Evolutionary conservation across 2,113 vertebrate genomes (phyloP).

Genomic region (Chaetops frenatus): DNA sequence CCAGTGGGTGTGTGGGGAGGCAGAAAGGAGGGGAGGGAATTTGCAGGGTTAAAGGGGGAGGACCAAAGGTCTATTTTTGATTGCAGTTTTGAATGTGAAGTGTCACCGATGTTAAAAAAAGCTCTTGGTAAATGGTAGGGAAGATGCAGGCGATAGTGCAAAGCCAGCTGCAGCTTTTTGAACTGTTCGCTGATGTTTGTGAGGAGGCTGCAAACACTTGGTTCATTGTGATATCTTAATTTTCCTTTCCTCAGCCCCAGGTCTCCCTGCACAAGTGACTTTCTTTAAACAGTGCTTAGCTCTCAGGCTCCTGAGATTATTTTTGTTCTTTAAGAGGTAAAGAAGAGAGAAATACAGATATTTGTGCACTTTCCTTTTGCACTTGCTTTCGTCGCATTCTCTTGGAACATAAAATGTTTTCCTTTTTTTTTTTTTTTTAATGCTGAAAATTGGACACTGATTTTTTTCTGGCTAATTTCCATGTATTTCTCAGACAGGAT

Average conservation of each 20-base stretch:
- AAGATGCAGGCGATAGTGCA: not conserved
- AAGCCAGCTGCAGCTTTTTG: conserved; percentile 53
- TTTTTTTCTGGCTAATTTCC: conserved; percentile 22
- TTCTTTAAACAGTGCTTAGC: not conserved
- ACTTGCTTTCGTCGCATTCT: fast-evolving
- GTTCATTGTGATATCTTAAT: not conserved
- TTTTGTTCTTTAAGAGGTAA: not conserved
- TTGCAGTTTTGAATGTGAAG: conserved; percentile 43
- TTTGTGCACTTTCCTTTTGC: not conserved
- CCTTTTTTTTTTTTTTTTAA: not conserved
- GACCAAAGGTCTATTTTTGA: conserved; percentile 29
- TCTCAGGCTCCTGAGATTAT: not conserved
- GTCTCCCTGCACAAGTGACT: not conserved
- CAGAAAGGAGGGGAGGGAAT: not conserved
- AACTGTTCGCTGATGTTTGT: not conserved
- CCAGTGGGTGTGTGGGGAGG: not conserved
- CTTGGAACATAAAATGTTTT: not conserved
- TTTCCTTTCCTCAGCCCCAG: not conserved
- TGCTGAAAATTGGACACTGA: not conserved
- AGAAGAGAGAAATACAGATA: not conserved
- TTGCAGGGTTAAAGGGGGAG: conserved; percentile 24
- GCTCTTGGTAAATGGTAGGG: conserved; percentile 29
- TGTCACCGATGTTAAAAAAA: conserved; percentile 57
- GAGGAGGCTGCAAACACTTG: not conserved
- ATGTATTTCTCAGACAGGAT: not conserved